phyloP scores from a whole-genome alignment of 2,113 vertebrate genomes.

The Puntigrus tetrazona region DNA sequence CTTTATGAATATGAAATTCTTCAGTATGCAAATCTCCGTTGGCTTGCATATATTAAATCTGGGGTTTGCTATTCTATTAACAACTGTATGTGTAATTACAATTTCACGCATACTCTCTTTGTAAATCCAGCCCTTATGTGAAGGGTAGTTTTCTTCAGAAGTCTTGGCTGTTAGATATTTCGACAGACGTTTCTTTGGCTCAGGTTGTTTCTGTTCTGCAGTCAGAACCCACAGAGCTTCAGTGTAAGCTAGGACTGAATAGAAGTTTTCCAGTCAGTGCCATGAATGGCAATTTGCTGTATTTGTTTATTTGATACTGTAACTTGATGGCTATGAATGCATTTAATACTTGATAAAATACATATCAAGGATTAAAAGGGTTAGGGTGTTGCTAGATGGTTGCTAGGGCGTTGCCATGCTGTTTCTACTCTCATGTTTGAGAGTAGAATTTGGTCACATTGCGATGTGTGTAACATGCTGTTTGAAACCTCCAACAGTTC shows the following conservation, averaged over 20 bases:
- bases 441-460: neutral
- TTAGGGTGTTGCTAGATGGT: no score
- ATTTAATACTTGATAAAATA: neutral
- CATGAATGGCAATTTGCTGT: neutral
- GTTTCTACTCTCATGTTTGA: neutral
- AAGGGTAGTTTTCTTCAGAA: neutral
- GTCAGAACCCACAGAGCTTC: slow-evolving; percentile 55
- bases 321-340: neutral
- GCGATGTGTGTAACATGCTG: neutral
- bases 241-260: neutral
- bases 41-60: slow-evolving; percentile 7
- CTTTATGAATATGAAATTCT: slow-evolving; percentile 58
- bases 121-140: slow-evolving; percentile 58
- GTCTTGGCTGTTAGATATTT: slow-evolving; percentile 19
- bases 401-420: no score
- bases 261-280: neutral
- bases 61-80: neutral
- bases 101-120: slow-evolving; percentile 63
- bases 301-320: neutral
- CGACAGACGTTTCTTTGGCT: neutral
- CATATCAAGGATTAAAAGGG: no score
- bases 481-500: neutral
- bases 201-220: slow-evolving; percentile 54
- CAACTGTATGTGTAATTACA: slow-evolving; percentile 16
- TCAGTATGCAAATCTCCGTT: slow-evolving; percentile 60